A percentile compares a stretch with the other conserved stretches of the same genome.
Conservation (phyloP, 1,140 invertebrate species). For the Neuroterus valhalla region DNA sequence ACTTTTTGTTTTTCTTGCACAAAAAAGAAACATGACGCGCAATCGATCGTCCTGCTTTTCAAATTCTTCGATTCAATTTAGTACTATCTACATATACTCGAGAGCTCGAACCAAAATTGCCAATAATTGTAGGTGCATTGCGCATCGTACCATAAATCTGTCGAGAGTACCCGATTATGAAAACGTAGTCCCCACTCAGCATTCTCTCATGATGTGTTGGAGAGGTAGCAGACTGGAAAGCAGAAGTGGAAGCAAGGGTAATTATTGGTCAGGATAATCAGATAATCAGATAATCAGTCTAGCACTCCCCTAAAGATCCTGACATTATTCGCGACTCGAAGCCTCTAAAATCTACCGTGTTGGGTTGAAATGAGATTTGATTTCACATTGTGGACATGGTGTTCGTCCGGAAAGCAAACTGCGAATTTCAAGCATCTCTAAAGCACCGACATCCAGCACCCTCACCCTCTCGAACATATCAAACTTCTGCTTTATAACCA, state of each 20-base stretch:
- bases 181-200: not conserved
- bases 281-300: slow-evolving; percentile 36
- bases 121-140: not conserved
- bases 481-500: slow-evolving; percentile 16
- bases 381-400: slow-evolving; percentile 29
- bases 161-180: slow-evolving; percentile 17
- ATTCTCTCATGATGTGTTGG: not conserved
- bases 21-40: too few species aligned
- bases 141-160: not conserved
- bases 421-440: slow-evolving; percentile 35
- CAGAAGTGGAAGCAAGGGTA: slow-evolving; percentile 4
- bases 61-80: too few species aligned
- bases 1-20: too few species aligned
- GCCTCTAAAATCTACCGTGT: slow-evolving; percentile 24
- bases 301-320: slow-evolving; percentile 32
- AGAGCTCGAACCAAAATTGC: not conserved
- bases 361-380: slow-evolving; percentile 41
- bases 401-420: slow-evolving; percentile 38
- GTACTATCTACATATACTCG: not conserved
- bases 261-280: slow-evolving; percentile 23
- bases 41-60: too few species aligned
- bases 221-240: slow-evolving; percentile 20
- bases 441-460: slow-evolving; percentile 29
- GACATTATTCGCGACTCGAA: slow-evolving; percentile 38
- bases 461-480: slow-evolving; percentile 22